phyloP scores from a whole-genome alignment of 2,113 vertebrate species.

The Peromyscus californicus region DNA sequence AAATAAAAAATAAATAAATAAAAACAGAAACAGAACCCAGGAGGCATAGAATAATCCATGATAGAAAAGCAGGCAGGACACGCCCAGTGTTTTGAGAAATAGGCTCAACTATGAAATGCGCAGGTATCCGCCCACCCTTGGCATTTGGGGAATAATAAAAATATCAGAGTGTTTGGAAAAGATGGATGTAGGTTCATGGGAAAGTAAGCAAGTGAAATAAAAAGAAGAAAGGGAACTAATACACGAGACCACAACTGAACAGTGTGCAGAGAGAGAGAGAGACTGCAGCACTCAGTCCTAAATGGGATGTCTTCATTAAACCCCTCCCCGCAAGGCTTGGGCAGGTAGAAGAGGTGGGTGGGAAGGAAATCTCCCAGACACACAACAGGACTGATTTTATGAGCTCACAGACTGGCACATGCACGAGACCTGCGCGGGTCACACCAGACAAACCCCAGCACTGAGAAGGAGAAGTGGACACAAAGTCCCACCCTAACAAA shows the following conservation, averaged over 20 bases:
- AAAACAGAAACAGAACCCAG: constrained; percentile 18
- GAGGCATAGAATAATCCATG: not conserved
- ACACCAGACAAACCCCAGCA: not conserved
- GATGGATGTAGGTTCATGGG: not conserved
- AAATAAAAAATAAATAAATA: constrained; percentile 32
- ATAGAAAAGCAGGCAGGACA: not conserved
- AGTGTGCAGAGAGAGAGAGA: not conserved
- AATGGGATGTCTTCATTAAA: no score
- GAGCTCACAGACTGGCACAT: not conserved
- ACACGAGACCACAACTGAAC: not conserved
- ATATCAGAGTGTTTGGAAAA: not conserved
- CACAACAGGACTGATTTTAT: not conserved
- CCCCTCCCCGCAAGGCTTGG: not conserved
- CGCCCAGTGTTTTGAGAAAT: not conserved
- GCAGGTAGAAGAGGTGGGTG: not conserved
- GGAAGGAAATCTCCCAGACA: not conserved
- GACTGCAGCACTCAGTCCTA: not conserved
- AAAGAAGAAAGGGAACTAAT: not conserved
- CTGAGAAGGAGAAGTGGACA: not conserved
- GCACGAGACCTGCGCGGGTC: not conserved
- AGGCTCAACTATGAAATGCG: not conserved
- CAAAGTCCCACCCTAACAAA: no score
- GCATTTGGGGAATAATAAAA: not conserved
- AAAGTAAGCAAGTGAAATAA: constrained; percentile 33
- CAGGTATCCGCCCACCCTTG: not conserved